phyloP scores from a whole-genome alignment of 2,888 invertebrate species.

The Metallyticus violacea region DNA sequence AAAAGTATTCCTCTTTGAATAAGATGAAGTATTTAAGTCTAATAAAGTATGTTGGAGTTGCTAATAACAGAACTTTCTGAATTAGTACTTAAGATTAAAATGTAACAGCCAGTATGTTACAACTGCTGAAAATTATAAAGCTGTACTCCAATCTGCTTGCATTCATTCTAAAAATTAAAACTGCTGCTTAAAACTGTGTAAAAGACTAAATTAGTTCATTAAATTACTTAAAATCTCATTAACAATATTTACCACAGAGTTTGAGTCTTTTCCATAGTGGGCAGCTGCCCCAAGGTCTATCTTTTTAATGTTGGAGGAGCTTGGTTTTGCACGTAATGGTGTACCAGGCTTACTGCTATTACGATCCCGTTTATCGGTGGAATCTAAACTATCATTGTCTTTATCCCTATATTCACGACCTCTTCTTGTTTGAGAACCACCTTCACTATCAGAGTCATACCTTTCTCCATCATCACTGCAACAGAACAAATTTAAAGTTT shows the following conservation, averaged over 20 bases:
- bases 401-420: constrained; percentile 56
- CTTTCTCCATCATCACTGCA: constrained; percentile 60
- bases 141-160: too few relatives aligned
- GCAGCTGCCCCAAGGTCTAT: constrained; percentile 68
- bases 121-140: too few relatives aligned
- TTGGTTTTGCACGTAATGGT: constrained; percentile 45
- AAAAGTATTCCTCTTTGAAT: too few relatives aligned
- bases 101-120: too few relatives aligned
- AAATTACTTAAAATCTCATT: too few relatives aligned
- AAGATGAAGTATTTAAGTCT: too few relatives aligned
- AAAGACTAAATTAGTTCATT: too few relatives aligned
- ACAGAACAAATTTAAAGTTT: neutral
- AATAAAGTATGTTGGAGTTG: too few relatives aligned
- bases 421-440: constrained; percentile 34
- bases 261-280: constrained; percentile 58
- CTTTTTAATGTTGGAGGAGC: constrained; percentile 50
- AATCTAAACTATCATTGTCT: constrained; percentile 37
- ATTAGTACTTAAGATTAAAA: too few relatives aligned
- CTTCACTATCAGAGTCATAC: constrained; percentile 66
- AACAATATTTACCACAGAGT: constrained; percentile 25
- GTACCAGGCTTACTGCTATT: constrained; percentile 40
- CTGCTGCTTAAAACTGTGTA: too few relatives aligned
- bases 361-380: constrained; percentile 42
- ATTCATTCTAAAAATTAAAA: too few relatives aligned
- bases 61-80: too few relatives aligned